Evolutionary conservation across 2,113 vertebrate species (phyloP).

Genomic region (Triplophysa rosa): DNA sequence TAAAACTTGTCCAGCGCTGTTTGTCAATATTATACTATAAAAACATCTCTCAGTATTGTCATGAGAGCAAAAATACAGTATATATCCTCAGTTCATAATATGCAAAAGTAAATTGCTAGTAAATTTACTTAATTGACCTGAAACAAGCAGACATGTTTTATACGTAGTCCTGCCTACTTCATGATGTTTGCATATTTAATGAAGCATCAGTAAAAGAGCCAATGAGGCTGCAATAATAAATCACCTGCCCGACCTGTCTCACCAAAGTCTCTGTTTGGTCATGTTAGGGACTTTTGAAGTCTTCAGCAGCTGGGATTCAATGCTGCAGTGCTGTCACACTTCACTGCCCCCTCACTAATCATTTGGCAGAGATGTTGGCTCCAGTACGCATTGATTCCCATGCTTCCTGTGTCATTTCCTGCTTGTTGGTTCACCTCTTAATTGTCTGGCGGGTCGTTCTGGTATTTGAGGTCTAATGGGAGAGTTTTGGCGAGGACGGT

Average conservation of each 20-base stretch:
- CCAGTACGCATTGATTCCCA: slow-evolving; percentile 33
- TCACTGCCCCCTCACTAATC: slow-evolving; percentile 20
- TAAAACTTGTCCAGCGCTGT: too few species aligned
- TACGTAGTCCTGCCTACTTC: background rate
- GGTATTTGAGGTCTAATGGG: slow-evolving; percentile 25
- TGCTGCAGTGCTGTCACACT: slow-evolving; percentile 24
- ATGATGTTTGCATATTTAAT: background rate
- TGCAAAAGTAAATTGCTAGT: too few species aligned
- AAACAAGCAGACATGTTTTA: too few species aligned
- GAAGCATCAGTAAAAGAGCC: background rate
- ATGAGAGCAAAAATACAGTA: too few species aligned
- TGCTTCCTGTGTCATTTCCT: slow-evolving; percentile 19
- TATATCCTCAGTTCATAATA: too few species aligned
- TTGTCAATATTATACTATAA: too few species aligned
- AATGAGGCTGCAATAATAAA: slow-evolving; percentile 25
- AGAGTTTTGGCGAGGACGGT: background rate
- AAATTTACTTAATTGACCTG: too few species aligned
- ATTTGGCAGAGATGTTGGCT: slow-evolving; percentile 24
- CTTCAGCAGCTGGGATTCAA: slow-evolving; percentile 28
- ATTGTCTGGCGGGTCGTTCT: slow-evolving; percentile 41
- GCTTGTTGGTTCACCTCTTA: slow-evolving; percentile 39
- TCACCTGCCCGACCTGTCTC: background rate
- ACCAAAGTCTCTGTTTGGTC: background rate
- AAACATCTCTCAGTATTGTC: too few species aligned
- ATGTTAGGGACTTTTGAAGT: background rate